phyloP scores from a whole-genome alignment of 2,797 vertebrate genomes.

The Gephyroberyx darwinii region DNA sequence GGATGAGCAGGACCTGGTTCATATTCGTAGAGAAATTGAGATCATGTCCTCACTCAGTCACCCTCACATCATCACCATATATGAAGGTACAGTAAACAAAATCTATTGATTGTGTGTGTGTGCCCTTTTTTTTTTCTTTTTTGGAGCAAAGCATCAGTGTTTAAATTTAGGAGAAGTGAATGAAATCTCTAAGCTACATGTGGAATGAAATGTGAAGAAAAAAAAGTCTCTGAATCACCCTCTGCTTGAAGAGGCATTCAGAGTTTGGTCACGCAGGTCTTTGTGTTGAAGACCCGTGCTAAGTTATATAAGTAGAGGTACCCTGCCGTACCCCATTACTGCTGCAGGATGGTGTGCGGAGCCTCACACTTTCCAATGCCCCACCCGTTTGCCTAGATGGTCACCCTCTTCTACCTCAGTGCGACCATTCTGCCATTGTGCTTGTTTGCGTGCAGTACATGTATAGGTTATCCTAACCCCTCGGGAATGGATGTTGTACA shows the following conservation, averaged over 20 bases:
- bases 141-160: background rate
- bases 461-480: slow-evolving; percentile 14
- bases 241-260: slow-evolving; percentile 48
- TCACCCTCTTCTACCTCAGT: slow-evolving; percentile 35
- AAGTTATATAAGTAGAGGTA: slow-evolving; percentile 64
- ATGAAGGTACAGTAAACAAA: slow-evolving; percentile 87
- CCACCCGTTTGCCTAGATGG: slow-evolving; percentile 51
- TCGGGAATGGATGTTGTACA: background rate
- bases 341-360: slow-evolving; percentile 42
- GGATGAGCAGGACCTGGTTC: slow-evolving; percentile 93
- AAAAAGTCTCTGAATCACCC: slow-evolving; percentile 24
- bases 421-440: slow-evolving; percentile 11
- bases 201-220: slow-evolving; percentile 38
- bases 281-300: slow-evolving; percentile 54
- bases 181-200: slow-evolving; percentile 7
- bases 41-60: slow-evolving; percentile 98
- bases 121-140: too few relatives aligned
- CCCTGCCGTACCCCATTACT: slow-evolving; percentile 12
- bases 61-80: slow-evolving; percentile 94
- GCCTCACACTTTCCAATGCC: slow-evolving; percentile 45
- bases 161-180: background rate
- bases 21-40: slow-evolving; percentile 96
- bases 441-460: slow-evolving; percentile 21
- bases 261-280: slow-evolving; percentile 70
- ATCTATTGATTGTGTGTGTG: background rate